Evolutionary conservation across 2,113 vertebrate species (phyloP).

Genomic region (Herpetotheres cachinnans): DNA sequence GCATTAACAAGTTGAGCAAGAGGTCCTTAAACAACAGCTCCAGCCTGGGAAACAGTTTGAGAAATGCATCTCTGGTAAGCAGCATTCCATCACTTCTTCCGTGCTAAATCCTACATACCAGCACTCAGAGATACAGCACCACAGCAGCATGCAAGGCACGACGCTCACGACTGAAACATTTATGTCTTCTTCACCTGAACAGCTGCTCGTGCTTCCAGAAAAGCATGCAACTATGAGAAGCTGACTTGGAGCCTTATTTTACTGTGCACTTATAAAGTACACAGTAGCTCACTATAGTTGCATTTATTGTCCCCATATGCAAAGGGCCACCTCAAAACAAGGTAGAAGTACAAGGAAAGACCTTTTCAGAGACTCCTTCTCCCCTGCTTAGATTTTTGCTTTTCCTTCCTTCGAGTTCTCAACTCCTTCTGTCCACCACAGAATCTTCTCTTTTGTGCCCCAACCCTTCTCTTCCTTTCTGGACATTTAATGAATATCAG

Average conservation of each 20-base stretch:
- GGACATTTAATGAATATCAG: neutral
- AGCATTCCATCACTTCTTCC: slow-evolving; percentile 22
- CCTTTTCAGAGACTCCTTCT: neutral
- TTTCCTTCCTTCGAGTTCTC: neutral
- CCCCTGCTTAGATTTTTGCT: neutral
- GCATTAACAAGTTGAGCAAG: slow-evolving; percentile 51
- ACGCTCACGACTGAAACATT: fast-evolving
- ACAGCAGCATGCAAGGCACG: fast-evolving
- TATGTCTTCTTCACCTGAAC: neutral
- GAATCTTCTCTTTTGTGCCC: neutral
- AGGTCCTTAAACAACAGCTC: slow-evolving; percentile 41
- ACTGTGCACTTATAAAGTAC: neutral
- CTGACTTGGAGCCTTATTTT: neutral
- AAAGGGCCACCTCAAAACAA: neutral
- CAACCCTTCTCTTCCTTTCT: neutral
- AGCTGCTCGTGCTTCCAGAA: neutral
- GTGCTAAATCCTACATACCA: neutral
- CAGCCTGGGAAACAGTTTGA: slow-evolving; percentile 19
- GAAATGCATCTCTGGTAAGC: neutral
- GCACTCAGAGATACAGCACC: neutral
- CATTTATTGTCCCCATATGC: neutral
- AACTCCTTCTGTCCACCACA: neutral
- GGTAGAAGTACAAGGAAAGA: neutral
- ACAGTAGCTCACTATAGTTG: neutral
- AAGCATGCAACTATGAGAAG: neutral